Conservation (phyloP, 2,113 vertebrate species). For the Anolis sagrei region DNA sequence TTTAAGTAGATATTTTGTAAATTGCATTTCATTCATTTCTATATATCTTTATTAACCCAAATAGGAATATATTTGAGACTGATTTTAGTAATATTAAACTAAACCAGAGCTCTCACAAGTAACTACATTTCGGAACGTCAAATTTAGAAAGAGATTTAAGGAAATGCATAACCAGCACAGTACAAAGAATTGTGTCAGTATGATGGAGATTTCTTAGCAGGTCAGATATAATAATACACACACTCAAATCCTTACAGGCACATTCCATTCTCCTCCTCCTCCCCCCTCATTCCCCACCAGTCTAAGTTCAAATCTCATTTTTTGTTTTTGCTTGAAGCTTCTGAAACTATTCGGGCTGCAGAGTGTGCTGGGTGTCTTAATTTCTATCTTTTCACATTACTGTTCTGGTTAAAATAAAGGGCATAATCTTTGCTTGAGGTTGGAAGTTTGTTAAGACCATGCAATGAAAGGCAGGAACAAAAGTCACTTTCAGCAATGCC, state of each 20-base stretch:
- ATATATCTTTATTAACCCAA: neutral
- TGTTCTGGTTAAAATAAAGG: too few relatives aligned
- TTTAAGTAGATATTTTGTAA: neutral
- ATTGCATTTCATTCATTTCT: neutral
- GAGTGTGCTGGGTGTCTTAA: too few relatives aligned
- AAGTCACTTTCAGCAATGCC: neutral
- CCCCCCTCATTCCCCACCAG: too few relatives aligned
- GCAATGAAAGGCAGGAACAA: too few relatives aligned
- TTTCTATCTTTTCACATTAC: too few relatives aligned
- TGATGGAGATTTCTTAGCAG: neutral
- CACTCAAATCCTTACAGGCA: neutral
- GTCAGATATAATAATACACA: neutral
- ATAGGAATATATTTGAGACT: neutral
- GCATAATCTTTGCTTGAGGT: too few relatives aligned
- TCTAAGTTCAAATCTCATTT: neutral
- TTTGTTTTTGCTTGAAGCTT: neutral
- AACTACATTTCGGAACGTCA: neutral
- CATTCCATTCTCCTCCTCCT: neutral
- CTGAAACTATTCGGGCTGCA: too few relatives aligned
- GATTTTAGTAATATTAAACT: neutral
- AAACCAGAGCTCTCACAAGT: neutral
- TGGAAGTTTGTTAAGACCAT: too few relatives aligned
- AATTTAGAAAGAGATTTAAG: neutral
- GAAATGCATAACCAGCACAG: neutral
- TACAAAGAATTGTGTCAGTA: neutral